Conservation (phyloP, 1,140 invertebrate species). For the Temnothorax longispinosus region DNA sequence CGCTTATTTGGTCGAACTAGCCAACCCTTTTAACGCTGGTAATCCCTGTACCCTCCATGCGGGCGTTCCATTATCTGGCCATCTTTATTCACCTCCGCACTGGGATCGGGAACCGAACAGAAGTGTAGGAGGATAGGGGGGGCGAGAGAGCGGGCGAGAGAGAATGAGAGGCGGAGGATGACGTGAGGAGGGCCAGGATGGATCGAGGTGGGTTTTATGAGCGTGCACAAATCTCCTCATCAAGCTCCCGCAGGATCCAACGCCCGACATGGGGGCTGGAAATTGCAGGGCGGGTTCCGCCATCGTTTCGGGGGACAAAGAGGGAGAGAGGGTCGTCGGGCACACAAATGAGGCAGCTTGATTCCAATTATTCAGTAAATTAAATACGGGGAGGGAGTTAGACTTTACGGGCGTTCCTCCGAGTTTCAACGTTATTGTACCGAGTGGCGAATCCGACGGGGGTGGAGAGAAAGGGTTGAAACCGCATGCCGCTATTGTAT, state of each 20-base stretch:
- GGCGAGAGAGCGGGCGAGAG: slow-evolving; percentile 53
- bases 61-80: slow-evolving; percentile 80
- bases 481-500: slow-evolving; percentile 74
- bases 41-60: slow-evolving; percentile 71
- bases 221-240: slow-evolving; percentile 85
- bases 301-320: slow-evolving; percentile 37
- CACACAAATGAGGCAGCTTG: slow-evolving; percentile 85
- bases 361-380: slow-evolving; percentile 86
- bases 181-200: slow-evolving; percentile 72
- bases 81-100: slow-evolving; percentile 81
- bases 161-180: slow-evolving; percentile 54
- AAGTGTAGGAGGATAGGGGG: slow-evolving; percentile 48
- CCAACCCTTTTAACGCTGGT: slow-evolving; percentile 60
- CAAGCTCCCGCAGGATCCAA: slow-evolving; percentile 81
- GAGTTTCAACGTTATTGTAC: slow-evolving; percentile 67
- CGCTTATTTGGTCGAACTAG: slow-evolving; percentile 37
- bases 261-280: slow-evolving; percentile 69
- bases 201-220: slow-evolving; percentile 78
- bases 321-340: slow-evolving; percentile 25
- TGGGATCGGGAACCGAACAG: slow-evolving; percentile 36
- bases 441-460: slow-evolving; percentile 64
- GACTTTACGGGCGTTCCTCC: slow-evolving; percentile 77
- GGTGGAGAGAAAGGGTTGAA: slow-evolving; percentile 78
- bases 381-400: slow-evolving; percentile 81
- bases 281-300: slow-evolving; percentile 76